Conservation (phyloP, 1,140 invertebrate genomes). For the Drosophila quadrilineata region DNA sequence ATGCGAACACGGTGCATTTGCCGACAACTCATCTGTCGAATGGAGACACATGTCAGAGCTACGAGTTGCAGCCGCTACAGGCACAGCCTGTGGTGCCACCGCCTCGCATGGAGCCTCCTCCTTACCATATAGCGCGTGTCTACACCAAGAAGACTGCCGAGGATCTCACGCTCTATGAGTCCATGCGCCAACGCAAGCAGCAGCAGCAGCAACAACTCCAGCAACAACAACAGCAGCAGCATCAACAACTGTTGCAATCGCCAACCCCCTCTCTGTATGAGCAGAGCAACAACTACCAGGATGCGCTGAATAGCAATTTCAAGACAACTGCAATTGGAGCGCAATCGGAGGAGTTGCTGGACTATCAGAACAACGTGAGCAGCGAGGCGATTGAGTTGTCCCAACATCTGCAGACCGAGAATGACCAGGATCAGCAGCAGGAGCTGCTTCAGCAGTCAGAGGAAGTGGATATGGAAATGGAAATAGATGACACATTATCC, state of each 20-base stretch:
- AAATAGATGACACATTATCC: constrained; percentile 51
- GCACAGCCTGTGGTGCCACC: constrained; percentile 28
- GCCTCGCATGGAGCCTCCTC: constrained; percentile 83
- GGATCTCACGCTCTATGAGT: constrained; percentile 74
- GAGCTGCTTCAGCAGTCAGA: constrained; percentile 14
- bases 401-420: constrained; percentile 28
- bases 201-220: constrained; percentile 43
- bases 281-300: constrained; percentile 51
- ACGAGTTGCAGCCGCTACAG: constrained; percentile 62
- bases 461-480: constrained; percentile 31
- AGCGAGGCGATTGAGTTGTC: constrained; percentile 17
- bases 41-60: constrained; percentile 57
- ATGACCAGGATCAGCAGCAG: constrained; percentile 19
- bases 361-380: constrained; percentile 63
- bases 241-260: constrained; percentile 39
- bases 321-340: constrained; percentile 66
- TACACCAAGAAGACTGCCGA: constrained; percentile 86
- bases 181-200: constrained; percentile 66
- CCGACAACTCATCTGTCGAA: constrained; percentile 72
- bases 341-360: constrained; percentile 49
- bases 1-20: constrained; percentile 52
- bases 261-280: constrained; percentile 27
- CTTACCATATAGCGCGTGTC: constrained; percentile 87
- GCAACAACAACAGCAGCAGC: constrained; percentile 47
- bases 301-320: constrained; percentile 65